Percentiles rank a stretch among this genome's conserved stretches.
These are phyloP conservation scores for Aurelia sp. DNA, from an alignment of 30 jellyfish, hydroid and myxozoan species.

Conservation along the genomic window DNA sequence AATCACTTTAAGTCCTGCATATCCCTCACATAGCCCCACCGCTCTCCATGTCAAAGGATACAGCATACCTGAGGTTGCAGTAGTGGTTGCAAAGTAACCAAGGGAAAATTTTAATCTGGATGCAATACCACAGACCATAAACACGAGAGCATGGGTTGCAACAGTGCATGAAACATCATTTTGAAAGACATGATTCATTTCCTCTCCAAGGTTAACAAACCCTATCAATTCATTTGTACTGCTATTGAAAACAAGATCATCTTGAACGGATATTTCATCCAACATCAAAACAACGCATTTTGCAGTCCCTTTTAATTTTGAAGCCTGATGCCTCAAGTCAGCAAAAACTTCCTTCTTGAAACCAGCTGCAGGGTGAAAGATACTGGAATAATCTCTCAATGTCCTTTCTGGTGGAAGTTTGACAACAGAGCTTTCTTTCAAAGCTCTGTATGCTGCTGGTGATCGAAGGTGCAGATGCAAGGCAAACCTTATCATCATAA, in stretches of 20 bases:
- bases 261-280: constrained; percentile 48
- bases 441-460: constrained; percentile 54
- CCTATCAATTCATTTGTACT: constrained; percentile 39
- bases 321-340: constrained; percentile 47
- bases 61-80: constrained; percentile 39
- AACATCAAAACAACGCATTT: constrained; percentile 53
- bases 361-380: constrained; percentile 50
- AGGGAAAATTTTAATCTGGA: constrained; percentile 44
- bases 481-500: constrained; percentile 58
- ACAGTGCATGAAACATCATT: constrained; percentile 12
- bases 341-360: constrained; percentile 51
- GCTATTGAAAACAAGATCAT: constrained; percentile 37
- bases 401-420: constrained; percentile 62
- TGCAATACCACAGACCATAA: constrained; percentile 55
- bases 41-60: constrained; percentile 57
- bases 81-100: constrained; percentile 53
- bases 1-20: constrained; percentile 37
- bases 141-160: constrained; percentile 54
- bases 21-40: constrained; percentile 27
- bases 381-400: constrained; percentile 40
- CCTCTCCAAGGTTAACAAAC: constrained; percentile 51
- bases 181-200: constrained; percentile 27
- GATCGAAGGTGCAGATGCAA: constrained; percentile 46
- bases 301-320: constrained; percentile 33
- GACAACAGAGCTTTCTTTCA: constrained; percentile 40